Evolutionary conservation across 1,140 invertebrate genomes (phyloP).

Genomic region (Whitmania pigra): DNA sequence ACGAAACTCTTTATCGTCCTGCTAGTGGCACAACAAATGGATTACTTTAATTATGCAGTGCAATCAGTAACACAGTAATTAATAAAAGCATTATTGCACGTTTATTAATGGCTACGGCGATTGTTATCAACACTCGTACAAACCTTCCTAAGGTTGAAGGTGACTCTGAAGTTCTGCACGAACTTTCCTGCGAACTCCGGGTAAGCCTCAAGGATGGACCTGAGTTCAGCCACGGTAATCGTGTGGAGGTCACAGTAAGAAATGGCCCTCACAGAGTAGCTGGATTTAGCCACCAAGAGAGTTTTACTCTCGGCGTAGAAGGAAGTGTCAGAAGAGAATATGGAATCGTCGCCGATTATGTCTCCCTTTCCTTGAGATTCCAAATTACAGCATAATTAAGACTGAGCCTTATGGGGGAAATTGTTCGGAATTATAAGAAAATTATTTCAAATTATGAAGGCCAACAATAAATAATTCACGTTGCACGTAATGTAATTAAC

Average conservation of each 20-base stretch:
- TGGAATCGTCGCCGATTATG: not conserved
- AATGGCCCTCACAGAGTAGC: constrained; percentile 70
- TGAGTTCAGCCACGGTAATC: constrained; percentile 37
- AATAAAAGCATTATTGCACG: no score
- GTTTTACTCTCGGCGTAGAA: constrained; percentile 42
- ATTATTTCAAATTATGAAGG: not conserved
- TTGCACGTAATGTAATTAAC: no score
- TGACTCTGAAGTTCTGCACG: constrained; percentile 37
- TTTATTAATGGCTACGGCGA: no score
- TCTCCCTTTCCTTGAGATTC: constrained; percentile 4
- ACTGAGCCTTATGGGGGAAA: not conserved
- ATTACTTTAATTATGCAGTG: no score
- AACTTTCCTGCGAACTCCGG: constrained; percentile 42
- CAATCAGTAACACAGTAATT: no score
- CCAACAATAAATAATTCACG: not conserved
- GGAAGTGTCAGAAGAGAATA: not conserved
- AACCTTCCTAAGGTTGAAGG: constrained; percentile 36
- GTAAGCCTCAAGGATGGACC: constrained; percentile 39
- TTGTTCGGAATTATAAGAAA: not conserved
- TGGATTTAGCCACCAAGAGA: constrained; percentile 63
- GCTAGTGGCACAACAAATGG: no score
- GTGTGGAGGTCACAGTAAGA: constrained; percentile 43
- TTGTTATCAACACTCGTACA: not conserved
- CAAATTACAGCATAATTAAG: not conserved
- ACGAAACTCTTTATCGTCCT: no score